phyloP scores from a whole-genome alignment of 1,140 invertebrate genomes.

The Pseudomyrmex pallidus region DNA sequence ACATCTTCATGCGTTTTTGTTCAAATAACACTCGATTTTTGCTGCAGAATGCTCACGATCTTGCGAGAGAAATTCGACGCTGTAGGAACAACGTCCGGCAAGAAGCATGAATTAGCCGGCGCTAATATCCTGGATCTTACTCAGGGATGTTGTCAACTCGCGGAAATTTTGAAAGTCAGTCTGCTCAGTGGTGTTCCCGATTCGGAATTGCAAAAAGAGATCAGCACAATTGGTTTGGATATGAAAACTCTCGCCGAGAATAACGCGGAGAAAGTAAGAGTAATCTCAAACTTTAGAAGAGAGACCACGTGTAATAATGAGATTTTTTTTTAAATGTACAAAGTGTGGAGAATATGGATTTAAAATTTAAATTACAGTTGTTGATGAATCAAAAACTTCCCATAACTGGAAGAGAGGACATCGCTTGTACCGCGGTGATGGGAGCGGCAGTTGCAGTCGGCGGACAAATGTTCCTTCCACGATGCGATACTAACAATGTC shows the following conservation, averaged over 20 bases:
- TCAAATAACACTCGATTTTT: constrained; percentile 6
- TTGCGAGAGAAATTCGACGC: constrained; percentile 84
- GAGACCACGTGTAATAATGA: no score
- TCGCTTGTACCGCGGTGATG: constrained; percentile 85
- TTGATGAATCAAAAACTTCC: constrained; percentile 82
- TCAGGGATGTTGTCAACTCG: constrained; percentile 83
- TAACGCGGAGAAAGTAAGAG: constrained; percentile 80
- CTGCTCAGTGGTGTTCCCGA: constrained; percentile 83
- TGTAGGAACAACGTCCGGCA: constrained; percentile 71
- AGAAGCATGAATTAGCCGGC: constrained; percentile 79
- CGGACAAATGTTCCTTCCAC: constrained; percentile 81
- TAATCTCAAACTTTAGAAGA: neutral
- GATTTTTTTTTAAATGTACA: neutral
- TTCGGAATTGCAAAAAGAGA: constrained; percentile 75
- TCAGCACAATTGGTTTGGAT: constrained; percentile 80
- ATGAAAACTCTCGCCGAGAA: constrained; percentile 83
- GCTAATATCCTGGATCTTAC: constrained; percentile 85
- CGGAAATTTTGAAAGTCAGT: constrained; percentile 84
- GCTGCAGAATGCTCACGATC: constrained; percentile 79
- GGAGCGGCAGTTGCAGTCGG: constrained; percentile 84
- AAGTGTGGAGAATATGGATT: neutral
- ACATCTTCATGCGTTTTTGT: neutral
- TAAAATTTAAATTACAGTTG: constrained; percentile 68
- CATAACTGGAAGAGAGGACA: constrained; percentile 82
- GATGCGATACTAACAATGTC: constrained; percentile 71